Evolutionary conservation across 53 echinoderm and acorn worm genomes (phyloP).

Genomic region (Crossaster papposus): DNA sequence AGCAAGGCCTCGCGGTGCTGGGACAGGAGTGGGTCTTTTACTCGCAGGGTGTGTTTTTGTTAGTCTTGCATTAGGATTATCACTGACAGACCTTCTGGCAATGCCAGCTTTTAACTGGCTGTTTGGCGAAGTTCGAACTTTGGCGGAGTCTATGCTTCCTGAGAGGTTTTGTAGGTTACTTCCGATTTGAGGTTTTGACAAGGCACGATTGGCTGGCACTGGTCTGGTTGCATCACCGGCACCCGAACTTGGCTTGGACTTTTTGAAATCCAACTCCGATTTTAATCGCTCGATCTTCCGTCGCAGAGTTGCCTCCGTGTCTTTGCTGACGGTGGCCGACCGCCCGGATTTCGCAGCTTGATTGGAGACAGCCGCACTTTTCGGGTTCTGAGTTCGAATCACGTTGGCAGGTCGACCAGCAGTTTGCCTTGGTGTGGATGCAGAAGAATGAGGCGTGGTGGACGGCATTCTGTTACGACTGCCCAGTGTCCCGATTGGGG

Average conservation of each 20-base stretch:
- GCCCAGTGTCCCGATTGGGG: conserved; percentile 36
- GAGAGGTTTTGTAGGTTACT: conserved; percentile 16
- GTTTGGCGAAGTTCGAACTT: conserved; percentile 14
- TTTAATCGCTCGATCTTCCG: conserved; percentile 48
- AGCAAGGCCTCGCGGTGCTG: neutral
- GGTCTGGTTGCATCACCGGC: conserved; percentile 32
- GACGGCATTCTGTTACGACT: conserved; percentile 41
- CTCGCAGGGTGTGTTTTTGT: conserved; percentile 17
- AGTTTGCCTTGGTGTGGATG: conserved; percentile 27
- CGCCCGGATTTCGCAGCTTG: conserved; percentile 19
- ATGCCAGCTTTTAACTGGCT: neutral
- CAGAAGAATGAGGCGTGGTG: conserved; percentile 36
- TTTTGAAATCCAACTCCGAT: conserved; percentile 25
- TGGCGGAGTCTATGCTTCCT: conserved; percentile 20
- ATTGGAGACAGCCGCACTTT: neutral
- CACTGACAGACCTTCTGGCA: conserved; percentile 7
- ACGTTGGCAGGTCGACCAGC: neutral
- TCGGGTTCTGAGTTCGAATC: neutral
- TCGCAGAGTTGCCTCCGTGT: conserved; percentile 44
- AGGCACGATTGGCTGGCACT: conserved; percentile 6
- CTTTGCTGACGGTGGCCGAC: conserved; percentile 26
- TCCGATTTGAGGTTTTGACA: conserved; percentile 6
- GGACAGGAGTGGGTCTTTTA: neutral
- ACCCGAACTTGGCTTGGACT: conserved; percentile 8
- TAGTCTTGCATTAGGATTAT: conserved; percentile 10